Evolutionary conservation across 53 echinoderm and acorn worm genomes (phyloP).

Genomic region (Holothuria scabra): DNA sequence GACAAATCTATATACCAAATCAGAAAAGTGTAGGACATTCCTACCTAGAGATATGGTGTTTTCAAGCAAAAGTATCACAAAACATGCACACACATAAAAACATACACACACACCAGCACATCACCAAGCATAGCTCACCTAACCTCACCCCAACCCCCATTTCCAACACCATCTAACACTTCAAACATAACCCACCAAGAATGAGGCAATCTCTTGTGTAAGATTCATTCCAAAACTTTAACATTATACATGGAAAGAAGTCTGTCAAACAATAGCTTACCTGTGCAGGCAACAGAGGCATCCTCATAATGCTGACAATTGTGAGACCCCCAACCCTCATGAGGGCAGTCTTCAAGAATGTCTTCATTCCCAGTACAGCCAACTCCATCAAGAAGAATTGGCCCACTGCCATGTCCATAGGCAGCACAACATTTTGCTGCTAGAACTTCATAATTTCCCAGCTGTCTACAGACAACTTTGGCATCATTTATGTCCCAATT

Average conservation of each 20-base stretch:
- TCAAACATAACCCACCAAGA: neutral
- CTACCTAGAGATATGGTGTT: too few species aligned
- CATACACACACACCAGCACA: too few species aligned
- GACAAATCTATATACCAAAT: too few species aligned
- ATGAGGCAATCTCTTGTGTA: too few species aligned
- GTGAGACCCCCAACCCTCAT: slow-evolving; percentile 81
- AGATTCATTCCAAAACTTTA: neutral
- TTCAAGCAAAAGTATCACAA: too few species aligned
- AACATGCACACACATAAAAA: too few species aligned
- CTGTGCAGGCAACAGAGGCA: slow-evolving; percentile 81
- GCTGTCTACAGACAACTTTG: slow-evolving; percentile 83
- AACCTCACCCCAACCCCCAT: too few species aligned
- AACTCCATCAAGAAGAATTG: slow-evolving; percentile 82
- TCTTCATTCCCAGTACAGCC: slow-evolving; percentile 69
- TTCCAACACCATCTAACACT: too few species aligned
- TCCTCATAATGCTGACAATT: slow-evolving; percentile 95
- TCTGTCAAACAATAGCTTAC: slow-evolving; percentile 24
- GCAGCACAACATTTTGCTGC: slow-evolving; percentile 81
- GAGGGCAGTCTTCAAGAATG: slow-evolving; percentile 75
- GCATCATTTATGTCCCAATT: slow-evolving; percentile 75
- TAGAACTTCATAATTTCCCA: slow-evolving; percentile 79
- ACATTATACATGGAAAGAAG: neutral
- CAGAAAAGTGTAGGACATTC: too few species aligned
- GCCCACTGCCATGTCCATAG: slow-evolving; percentile 79
- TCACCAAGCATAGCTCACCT: too few species aligned